A percentile compares a stretch with the other conserved stretches of the same genome.
phyloP scores from a whole-genome alignment of 2,888 invertebrate species.

The Eristalis pertinax region DNA sequence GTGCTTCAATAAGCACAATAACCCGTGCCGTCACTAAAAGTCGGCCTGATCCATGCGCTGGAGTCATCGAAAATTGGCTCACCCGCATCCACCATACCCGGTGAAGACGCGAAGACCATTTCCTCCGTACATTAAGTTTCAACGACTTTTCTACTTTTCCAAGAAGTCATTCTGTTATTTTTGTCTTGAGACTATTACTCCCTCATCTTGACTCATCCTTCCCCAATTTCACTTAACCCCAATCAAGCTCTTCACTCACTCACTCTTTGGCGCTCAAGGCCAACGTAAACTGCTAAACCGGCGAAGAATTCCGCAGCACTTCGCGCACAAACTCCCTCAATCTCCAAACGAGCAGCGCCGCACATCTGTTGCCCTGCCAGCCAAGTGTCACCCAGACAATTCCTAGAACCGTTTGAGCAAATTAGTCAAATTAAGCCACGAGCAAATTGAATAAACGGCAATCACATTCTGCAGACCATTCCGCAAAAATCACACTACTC shows the following conservation, averaged over 20 bases:
- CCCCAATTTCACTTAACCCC: neutral
- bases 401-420: neutral
- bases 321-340: neutral
- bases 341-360: neutral
- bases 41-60: no score
- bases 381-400: neutral
- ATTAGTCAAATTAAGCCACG: neutral
- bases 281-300: neutral
- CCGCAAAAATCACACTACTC: neutral
- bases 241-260: neutral
- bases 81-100: no score
- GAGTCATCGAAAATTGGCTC: no score
- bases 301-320: neutral
- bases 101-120: no score
- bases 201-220: neutral
- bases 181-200: neutral
- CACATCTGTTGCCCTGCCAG: neutral
- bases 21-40: no score
- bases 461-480: neutral
- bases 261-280: neutral
- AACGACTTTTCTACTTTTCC: neutral
- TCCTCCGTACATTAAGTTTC: no score
- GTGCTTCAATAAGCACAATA: no score
- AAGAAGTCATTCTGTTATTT: neutral
- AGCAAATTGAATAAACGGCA: conserved; percentile 17